Evolutionary conservation across 2,888 invertebrate species (phyloP), one percentile per base, ranked within the genome.

Genomic region (Sinelater perroti): DNA sequence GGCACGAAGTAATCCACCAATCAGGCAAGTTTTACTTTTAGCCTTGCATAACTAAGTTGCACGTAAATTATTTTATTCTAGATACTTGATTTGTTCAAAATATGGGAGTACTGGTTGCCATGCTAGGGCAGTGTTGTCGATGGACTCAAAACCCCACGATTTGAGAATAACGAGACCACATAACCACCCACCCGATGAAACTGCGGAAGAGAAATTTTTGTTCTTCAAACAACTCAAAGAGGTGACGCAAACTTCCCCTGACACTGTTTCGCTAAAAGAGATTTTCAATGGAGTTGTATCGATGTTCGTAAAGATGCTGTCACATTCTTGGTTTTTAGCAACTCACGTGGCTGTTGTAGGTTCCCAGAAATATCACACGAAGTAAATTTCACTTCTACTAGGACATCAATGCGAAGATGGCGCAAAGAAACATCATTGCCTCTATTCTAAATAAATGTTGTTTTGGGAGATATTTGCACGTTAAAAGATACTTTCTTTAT

Each of bases 101-200:
- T 66, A 67, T 52, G 62, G 58, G 17, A 69, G 63, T 20, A 57
- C 60, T 5, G 62, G 67, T 24, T 70, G 70, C 31, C 64, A 61
- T 17, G 68, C 65, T 2, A 67, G 68, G 17, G 69, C 68, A 7
- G 64, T 61, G 14, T 33, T 70, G 18, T 65, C 66, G n/a, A 33
- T 38, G 35, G 51, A 63, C 31, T 64, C 60, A 11, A 49, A 55
- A n/a, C 44, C 59, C n/a, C 65, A 62, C 17, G 20, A 66, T 31
- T 47, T 70, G 10, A 62, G 61, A 38, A 63, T 69, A 14, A 68
- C 67, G 11, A 62, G 64, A 35, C 54, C 57, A 2, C 70, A 70
- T 35, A 70, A 69, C 60, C 70, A 70, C 59, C 70, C 70, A 2
- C 69, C 69, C 10, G 69, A 70, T 53, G 57, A 62, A 10, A 59